Evolutionary conservation across 2,113 vertebrate species (phyloP).

Genomic region (Prunella himalayana): DNA sequence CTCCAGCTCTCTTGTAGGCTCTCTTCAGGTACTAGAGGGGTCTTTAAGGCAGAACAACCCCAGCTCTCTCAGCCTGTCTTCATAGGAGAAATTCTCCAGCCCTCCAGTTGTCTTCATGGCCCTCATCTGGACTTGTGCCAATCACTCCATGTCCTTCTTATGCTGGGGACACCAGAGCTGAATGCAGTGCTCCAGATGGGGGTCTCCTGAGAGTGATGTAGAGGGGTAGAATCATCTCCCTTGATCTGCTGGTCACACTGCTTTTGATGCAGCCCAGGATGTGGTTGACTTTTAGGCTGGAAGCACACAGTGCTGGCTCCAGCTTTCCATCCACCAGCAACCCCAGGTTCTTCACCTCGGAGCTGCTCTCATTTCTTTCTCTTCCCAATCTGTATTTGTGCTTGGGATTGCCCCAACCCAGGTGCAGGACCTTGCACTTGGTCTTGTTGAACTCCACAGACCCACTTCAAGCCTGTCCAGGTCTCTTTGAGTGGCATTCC

Average conservation of each 20-base stretch:
- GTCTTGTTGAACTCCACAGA: background rate
- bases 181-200: background rate
- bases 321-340: background rate
- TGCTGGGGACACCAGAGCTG: background rate
- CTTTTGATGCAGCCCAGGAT: background rate
- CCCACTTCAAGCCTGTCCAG: background rate
- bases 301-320: rapidly evolving
- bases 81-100: background rate
- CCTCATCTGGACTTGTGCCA: background rate
- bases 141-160: background rate
- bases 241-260: rapidly evolving
- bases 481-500: background rate
- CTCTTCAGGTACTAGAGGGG: background rate
- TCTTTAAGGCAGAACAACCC: background rate
- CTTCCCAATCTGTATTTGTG: background rate
- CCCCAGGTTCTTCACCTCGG: background rate
- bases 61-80: background rate
- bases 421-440: background rate
- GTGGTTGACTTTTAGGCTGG: background rate
- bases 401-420: background rate
- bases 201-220: background rate
- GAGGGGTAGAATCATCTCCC: background rate
- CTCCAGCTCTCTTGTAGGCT: background rate
- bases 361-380: background rate
- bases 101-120: background rate